phyloP scores from a whole-genome alignment of 92 coral and sea anemone species.

The Porites cylindrica region DNA sequence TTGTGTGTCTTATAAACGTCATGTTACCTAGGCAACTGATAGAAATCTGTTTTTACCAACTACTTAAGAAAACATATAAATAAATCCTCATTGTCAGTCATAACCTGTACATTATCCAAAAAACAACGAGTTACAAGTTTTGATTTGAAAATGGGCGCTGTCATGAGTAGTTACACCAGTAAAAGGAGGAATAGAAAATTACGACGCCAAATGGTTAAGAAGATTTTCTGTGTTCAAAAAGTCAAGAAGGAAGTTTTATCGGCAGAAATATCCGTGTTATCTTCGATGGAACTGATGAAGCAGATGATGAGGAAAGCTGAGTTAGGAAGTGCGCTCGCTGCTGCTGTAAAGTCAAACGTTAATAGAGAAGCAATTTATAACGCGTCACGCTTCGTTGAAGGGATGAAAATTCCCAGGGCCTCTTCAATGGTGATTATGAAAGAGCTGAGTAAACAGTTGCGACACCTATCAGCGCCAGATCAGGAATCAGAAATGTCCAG shows the following conservation, averaged over 20 bases:
- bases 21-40: not conserved
- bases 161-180: not conserved
- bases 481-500: not conserved
- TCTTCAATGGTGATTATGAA: slow-evolving; percentile 2
- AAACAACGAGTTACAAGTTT: not conserved
- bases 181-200: not conserved
- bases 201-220: not conserved
- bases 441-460: not conserved
- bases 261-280: not conserved
- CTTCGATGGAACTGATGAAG: not conserved
- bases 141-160: not conserved
- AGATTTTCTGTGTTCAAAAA: not conserved
- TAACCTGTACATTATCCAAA: no score
- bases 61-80: no score
- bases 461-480: not conserved
- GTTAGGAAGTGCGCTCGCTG: no score
- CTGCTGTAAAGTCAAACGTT: no score
- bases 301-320: not conserved
- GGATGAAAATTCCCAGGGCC: not conserved
- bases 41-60: not conserved
- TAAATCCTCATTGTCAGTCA: no score
- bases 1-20: no score
- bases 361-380: no score
- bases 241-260: not conserved
- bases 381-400: no score